Evolutionary conservation across 2,888 invertebrate genomes (phyloP), one percentile per base, ranked within the genome.

Genomic region (Matsumyia berberina): DNA sequence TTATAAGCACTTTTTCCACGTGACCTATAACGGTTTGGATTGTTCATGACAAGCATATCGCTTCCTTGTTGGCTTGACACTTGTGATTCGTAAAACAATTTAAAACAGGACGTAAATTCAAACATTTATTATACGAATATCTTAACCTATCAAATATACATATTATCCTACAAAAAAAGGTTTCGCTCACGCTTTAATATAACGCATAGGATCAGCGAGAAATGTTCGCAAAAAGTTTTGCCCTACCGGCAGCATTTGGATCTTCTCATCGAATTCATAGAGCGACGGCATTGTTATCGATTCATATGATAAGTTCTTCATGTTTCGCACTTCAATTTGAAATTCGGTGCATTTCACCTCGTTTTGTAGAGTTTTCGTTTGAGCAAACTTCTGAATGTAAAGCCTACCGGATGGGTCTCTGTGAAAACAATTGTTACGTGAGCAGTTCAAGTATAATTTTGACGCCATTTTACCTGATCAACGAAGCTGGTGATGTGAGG

Each of bases 301-400:
- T 33, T 80, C 66, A 39, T 55, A 85, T 35, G 79, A 80, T 8
- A 85, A 31, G 8, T 76, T 66, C 29, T 72, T 80, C 6, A 85
- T 80, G 19, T 85, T 85, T n/a, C 70, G 58, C 66, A 85, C 80
- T 70, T 80, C 80, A 24, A 85, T 85, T 24, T 70, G 66, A 39
- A 85, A 46, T 39, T 85, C 85, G 0, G 33, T 58, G 5, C 24
- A 33, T 11, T 60, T 74, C 0, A 72, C 66, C 11, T 80, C 74
- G n/a, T 76, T 60, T 24, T 80, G 70, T 0, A 58, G 46, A 8
- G 74, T 60, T 66, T 58, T 80, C 24, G 39, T 76, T 33, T 80
- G 74, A 7, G 33, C 55, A 7, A 35, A 55, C 69, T 85, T 85
- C 15, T 62, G 55, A 5, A 85, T 85, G 24, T 80, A 85, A 44